phyloP scores from a whole-genome alignment of 2,797 vertebrate genomes.

The Uromys caudimaculatus region DNA sequence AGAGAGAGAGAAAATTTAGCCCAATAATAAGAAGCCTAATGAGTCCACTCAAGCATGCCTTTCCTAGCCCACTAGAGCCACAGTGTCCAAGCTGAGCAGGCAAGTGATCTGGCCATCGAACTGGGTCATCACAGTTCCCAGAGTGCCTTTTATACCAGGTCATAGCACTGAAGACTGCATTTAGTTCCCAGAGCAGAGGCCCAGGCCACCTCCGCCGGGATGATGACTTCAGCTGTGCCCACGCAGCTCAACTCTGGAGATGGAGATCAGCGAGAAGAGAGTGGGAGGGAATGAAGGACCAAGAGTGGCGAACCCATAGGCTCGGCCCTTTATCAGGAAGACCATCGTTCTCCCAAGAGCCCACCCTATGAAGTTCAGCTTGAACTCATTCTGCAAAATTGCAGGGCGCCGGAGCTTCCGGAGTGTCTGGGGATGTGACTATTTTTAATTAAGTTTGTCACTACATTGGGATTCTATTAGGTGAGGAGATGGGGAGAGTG shows the following conservation, averaged over 20 bases:
- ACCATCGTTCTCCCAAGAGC: background rate
- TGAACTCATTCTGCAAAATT: background rate
- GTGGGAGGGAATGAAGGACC: background rate
- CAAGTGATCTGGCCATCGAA: background rate
- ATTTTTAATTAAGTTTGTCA: slow-evolving; percentile 4
- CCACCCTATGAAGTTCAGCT: background rate
- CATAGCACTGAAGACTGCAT: background rate
- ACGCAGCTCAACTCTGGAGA: background rate
- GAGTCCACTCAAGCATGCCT: background rate
- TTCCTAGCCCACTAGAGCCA: background rate
- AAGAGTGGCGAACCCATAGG: background rate
- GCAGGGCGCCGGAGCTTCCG: background rate
- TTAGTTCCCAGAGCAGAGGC: background rate
- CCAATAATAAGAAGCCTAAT: background rate
- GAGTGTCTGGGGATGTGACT: background rate
- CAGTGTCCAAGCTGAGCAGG: background rate
- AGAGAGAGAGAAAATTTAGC: background rate
- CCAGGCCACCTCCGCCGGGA: background rate
- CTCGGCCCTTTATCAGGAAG: background rate
- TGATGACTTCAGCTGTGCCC: background rate
- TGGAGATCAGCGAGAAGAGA: background rate
- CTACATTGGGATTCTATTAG: background rate
- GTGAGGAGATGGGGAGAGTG: background rate
- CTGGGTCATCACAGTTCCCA: background rate
- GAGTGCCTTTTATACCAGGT: background rate